Conservation (phyloP, 1,140 invertebrate species). For the honey bee (Apis mellifera) region DNA sequence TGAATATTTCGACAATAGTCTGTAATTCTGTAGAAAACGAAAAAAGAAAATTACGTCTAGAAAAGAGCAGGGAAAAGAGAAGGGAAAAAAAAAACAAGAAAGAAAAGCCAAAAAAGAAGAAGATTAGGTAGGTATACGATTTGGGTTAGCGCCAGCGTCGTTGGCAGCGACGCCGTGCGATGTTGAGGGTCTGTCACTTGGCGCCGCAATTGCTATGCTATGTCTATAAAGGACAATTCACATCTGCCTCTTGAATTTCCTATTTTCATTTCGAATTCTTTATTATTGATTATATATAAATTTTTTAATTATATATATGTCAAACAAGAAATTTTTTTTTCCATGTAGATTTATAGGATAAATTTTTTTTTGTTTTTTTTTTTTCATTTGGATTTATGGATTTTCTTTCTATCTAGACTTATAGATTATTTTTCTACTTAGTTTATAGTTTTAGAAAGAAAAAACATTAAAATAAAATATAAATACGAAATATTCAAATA, state of each 20-base stretch:
- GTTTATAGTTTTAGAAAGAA: no score
- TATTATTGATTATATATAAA: background rate
- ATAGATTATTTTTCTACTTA: no score
- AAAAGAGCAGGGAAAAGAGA: slow-evolving; percentile 11
- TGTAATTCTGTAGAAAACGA: slow-evolving; percentile 44
- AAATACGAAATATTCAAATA: no score
- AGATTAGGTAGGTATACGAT: slow-evolving; percentile 57
- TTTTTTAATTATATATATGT: background rate
- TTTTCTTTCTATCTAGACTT: no score
- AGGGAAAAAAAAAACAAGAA: background rate
- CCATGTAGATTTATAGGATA: no score
- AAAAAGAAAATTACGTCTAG: background rate
- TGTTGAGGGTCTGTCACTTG: slow-evolving; percentile 67
- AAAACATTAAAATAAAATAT: no score
- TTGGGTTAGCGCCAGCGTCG: slow-evolving; percentile 70
- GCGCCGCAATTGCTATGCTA: slow-evolving; percentile 66
- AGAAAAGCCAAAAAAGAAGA: slow-evolving; percentile 12
- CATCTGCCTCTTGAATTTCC: slow-evolving; percentile 22
- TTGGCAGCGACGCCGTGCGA: slow-evolving; percentile 45
- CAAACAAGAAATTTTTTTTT: no score
- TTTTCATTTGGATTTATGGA: no score
- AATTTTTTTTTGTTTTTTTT: background rate
- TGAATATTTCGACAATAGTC: slow-evolving; percentile 35
- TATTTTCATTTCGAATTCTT: background rate
- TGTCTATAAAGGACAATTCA: slow-evolving; percentile 52